These are phyloP conservation scores for Eptesicus fuscus DNA, from an alignment of 2,113 vertebrate genomes.

Conservation along the genomic window DNA sequence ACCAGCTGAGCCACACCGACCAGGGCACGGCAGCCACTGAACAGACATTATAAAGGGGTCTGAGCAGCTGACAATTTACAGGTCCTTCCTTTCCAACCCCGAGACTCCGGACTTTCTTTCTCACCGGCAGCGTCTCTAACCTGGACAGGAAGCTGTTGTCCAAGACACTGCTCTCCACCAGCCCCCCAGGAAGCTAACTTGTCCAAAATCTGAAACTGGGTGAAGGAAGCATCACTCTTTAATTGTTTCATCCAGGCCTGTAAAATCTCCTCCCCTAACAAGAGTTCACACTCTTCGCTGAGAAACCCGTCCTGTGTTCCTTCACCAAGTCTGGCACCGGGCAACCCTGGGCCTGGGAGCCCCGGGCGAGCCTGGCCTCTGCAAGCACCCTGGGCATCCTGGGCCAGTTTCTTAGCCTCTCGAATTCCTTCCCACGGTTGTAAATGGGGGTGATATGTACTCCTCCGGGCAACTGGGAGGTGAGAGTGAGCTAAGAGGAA, in stretches of 20 bases:
- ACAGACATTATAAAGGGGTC: not conserved
- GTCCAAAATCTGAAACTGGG: not conserved
- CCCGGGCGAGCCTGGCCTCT: not conserved
- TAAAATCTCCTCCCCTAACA: not conserved
- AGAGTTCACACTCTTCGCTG: not conserved
- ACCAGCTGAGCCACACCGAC: too few relatives aligned
- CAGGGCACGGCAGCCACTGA: too few relatives aligned
- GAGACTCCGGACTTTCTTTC: not conserved
- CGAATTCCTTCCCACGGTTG: not conserved
- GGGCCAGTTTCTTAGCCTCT: not conserved
- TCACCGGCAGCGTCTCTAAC: not conserved
- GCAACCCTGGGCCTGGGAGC: not conserved
- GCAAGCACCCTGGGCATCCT: not conserved
- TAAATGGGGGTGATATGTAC: not conserved
- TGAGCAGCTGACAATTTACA: not conserved
- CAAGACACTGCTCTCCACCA: not conserved
- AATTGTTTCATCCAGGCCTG: not conserved
- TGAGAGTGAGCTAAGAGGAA: not conserved
- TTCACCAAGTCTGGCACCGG: accelerated
- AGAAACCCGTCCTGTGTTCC: not conserved
- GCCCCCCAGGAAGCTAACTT: not conserved
- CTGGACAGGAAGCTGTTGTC: not conserved
- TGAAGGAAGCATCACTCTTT: not conserved
- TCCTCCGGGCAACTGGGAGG: not conserved
- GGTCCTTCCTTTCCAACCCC: not conserved